Conservation (phyloP, 2,113 vertebrate species). For the Procavia capensis region DNA sequence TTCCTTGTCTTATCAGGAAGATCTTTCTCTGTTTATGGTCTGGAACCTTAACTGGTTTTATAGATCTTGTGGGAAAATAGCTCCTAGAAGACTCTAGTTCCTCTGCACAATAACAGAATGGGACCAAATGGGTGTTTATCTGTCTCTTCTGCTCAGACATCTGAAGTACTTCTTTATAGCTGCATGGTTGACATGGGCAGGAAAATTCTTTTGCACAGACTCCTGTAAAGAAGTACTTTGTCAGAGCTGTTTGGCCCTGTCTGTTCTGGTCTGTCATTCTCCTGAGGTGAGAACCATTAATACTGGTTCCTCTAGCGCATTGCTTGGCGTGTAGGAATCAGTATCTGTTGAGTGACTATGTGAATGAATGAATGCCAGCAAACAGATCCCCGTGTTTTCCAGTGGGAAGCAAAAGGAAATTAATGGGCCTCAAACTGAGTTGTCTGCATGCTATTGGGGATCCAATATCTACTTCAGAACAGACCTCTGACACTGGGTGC, state of each 20-base stretch:
- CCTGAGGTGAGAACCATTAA: not conserved
- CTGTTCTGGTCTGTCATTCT: not conserved
- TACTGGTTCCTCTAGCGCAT: not conserved
- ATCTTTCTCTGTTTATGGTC: not conserved
- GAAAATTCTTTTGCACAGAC: not conserved
- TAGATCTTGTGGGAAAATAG: not conserved
- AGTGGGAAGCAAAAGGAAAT: not conserved
- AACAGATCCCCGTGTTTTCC: not conserved
- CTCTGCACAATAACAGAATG: not conserved
- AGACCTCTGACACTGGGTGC: not conserved
- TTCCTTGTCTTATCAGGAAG: slow-evolving; percentile 19
- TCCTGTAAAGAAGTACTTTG: not conserved
- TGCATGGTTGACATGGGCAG: not conserved
- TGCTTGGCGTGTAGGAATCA: not conserved
- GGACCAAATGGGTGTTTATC: not conserved
- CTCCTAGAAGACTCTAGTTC: not conserved
- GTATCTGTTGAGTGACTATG: not conserved
- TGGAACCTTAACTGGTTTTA: slow-evolving; percentile 7
- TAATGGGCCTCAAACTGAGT: not conserved
- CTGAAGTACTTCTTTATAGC: not conserved
- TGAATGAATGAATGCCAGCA: not conserved
- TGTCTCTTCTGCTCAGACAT: not conserved
- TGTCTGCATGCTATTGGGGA: not conserved
- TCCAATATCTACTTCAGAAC: not conserved
- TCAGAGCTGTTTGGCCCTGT: not conserved